A percentile compares a stretch with the other conserved stretches of the same genome.
Conservation (phyloP, 2,797 vertebrate genomes). For the Hafferia zeledoni region DNA sequence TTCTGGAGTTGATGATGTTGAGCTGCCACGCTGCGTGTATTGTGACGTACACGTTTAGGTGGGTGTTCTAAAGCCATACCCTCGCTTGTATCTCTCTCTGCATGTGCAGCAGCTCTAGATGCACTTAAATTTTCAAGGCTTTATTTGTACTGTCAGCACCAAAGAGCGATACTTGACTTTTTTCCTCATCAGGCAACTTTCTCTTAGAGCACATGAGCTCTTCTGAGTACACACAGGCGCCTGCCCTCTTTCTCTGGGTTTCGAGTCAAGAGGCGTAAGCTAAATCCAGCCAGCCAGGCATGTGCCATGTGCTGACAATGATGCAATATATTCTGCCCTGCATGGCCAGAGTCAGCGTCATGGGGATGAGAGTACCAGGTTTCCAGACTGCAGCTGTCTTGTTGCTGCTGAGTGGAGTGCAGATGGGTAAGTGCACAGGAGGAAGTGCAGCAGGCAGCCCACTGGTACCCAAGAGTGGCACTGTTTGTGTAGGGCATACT, state of each 20-base stretch:
- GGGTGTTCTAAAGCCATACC: neutral
- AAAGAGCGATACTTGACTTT: neutral
- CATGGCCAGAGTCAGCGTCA: neutral
- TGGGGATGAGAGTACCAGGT: neutral
- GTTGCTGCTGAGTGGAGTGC: neutral
- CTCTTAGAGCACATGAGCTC: neutral
- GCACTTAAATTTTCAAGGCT: neutral
- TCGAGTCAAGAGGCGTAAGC: neutral
- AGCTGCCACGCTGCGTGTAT: neutral
- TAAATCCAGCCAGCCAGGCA: neutral
- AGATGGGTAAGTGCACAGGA: neutral
- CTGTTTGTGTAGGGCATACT: neutral
- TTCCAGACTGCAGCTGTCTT: neutral
- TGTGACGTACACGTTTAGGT: rapidly evolving
- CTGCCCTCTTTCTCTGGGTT: neutral
- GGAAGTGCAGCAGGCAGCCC: neutral
- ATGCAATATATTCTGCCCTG: neutral
- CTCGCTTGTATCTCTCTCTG: neutral
- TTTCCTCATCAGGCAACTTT: neutral
- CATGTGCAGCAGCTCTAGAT: neutral
- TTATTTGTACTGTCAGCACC: neutral
- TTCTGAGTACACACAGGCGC: neutral
- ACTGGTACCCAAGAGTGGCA: rapidly evolving
- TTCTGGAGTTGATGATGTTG: neutral
- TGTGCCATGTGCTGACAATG: neutral